Evolutionary conservation across 2,888 invertebrate genomes (phyloP).

Genomic region (Conchocele bisecta): DNA sequence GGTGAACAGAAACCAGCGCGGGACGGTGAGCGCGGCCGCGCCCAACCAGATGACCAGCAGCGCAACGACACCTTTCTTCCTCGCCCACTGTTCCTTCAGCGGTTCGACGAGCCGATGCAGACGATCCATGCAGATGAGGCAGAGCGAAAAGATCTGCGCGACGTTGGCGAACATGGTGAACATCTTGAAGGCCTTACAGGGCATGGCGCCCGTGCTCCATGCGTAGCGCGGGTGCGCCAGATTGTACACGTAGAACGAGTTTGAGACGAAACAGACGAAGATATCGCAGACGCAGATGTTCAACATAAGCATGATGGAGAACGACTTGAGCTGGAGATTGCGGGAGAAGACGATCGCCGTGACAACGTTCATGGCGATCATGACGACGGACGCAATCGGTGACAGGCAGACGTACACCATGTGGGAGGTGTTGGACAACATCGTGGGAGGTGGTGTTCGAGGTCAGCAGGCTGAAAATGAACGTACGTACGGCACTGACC

Average conservation of each 20-base stretch:
- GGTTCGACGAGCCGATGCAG: constrained; percentile 26
- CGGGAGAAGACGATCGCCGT: constrained; percentile 29
- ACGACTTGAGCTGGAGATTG: constrained; percentile 26
- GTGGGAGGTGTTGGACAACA: constrained; percentile 24
- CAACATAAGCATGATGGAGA: constrained; percentile 34
- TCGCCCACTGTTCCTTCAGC: constrained; percentile 27
- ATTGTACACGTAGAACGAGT: constrained; percentile 44
- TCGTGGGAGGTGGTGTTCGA: too few species aligned
- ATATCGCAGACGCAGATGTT: constrained; percentile 54
- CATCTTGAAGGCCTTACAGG: constrained; percentile 46
- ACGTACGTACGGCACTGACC: too few species aligned
- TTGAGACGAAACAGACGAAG: constrained; percentile 46
- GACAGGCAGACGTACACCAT: constrained; percentile 38
- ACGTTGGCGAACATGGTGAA: constrained; percentile 47
- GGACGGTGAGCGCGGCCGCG: constrained; percentile 12
- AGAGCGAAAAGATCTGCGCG: constrained; percentile 44
- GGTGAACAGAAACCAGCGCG: constrained; percentile 37
- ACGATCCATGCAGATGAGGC: constrained; percentile 36
- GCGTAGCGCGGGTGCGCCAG: constrained; percentile 27
- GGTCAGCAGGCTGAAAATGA: too few species aligned
- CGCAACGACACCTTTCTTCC: constrained; percentile 17
- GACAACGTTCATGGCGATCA: constrained; percentile 27
- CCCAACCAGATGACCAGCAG: constrained; percentile 12
- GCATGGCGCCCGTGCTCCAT: constrained; percentile 35
- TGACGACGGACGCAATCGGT: constrained; percentile 24